Percentiles rank a stretch among this genome's conserved stretches.
phyloP scores from a whole-genome alignment of 2,888 invertebrate species.

The Carabus problematicus region DNA sequence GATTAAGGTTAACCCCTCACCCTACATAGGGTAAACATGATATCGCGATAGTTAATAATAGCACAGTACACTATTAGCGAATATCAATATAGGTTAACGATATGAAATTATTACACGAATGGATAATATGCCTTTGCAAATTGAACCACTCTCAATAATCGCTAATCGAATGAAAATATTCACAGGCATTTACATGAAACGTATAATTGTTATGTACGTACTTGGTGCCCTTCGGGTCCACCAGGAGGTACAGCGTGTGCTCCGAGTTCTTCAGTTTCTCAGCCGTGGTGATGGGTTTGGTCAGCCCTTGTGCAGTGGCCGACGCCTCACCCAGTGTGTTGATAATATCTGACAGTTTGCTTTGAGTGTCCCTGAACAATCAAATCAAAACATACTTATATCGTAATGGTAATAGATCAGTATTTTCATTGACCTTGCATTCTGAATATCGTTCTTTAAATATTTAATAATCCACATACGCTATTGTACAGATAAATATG shows the following conservation, averaged over 20 bases:
- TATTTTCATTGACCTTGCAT: not conserved
- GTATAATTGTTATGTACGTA: too few species aligned
- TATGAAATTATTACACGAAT: too few species aligned
- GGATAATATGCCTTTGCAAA: too few species aligned
- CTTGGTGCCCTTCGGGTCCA: conserved; percentile 64
- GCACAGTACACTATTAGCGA: too few species aligned
- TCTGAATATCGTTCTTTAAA: not conserved
- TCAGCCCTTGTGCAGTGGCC: conserved; percentile 75
- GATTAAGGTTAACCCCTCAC: too few species aligned
- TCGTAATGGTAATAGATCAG: not conserved
- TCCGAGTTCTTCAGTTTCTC: conserved; percentile 70
- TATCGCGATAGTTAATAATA: too few species aligned
- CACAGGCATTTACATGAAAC: too few species aligned
- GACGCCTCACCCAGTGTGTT: conserved; percentile 77
- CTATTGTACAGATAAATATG: not conserved
- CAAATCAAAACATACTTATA: conserved; percentile 28
- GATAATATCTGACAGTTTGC: conserved; percentile 68
- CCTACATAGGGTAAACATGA: too few species aligned
- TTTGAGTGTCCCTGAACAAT: conserved; percentile 66
- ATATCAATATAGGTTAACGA: too few species aligned
- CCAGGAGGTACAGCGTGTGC: conserved; percentile 63
- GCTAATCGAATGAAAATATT: too few species aligned
- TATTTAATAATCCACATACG: not conserved
- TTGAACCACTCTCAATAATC: too few species aligned
- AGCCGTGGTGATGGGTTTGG: conserved; percentile 75